These are phyloP conservation scores for Lindbergichthys nudifrons DNA, from an alignment of 2,797 vertebrate genomes.

Conservation along the genomic window DNA sequence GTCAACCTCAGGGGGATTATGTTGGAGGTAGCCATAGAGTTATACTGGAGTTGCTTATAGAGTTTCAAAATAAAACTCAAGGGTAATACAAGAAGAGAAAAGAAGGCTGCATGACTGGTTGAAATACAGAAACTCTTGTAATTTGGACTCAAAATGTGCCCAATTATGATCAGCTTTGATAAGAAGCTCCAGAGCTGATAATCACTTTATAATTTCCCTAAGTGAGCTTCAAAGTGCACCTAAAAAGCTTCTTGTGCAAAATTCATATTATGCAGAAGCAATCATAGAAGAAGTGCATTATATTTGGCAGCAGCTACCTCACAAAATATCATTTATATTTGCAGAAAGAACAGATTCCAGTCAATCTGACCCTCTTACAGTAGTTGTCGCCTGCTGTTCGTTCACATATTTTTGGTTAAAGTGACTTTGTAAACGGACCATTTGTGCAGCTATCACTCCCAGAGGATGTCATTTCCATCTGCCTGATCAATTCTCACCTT, in stretches of 20 bases:
- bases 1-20: no score
- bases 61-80: neutral
- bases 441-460: neutral
- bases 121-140: neutral
- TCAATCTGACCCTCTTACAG: neutral
- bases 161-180: conserved; percentile 5
- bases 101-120: neutral
- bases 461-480: neutral
- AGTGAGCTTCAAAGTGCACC: neutral
- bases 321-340: neutral
- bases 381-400: neutral
- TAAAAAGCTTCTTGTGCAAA: neutral
- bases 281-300: neutral
- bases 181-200: neutral
- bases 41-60: neutral
- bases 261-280: neutral
- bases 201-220: neutral
- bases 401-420: neutral
- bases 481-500: neutral
- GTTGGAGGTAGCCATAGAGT: no score
- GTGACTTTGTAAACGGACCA: neutral
- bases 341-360: conserved; percentile 2
- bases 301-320: neutral
- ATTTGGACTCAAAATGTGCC: conserved; percentile 1
- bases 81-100: neutral